Base-by-base conservation (phyloP, 2,797 vertebrate species). In the Rhyacichthys aspro region DNA sequence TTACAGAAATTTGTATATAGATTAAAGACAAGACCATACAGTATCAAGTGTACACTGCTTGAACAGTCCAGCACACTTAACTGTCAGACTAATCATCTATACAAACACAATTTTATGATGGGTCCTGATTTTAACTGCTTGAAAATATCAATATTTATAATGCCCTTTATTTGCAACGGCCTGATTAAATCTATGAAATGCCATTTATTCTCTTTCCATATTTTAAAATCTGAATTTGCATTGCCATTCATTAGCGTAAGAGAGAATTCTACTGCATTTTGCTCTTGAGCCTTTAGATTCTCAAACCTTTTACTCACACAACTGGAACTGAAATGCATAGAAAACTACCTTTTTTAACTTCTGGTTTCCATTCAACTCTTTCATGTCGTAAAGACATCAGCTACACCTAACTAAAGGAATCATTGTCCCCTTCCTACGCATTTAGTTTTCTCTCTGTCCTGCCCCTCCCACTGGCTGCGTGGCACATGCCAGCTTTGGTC, bases 401-500 rank as follows among this genome's bases (percentile, higher is more conserved):
- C 43, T 74, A 68, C 7, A 39, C 60, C 78, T 74, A 76, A 63
- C 76, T 65, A 46, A 37, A 60, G 67, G 67, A 65, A 1, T 59
- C 64, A 66, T 59, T 43, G 36, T 46, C 28, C 10, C 52, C 60
- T 59, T 60, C 58, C 59, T 67, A 58, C 50, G 37, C 62, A 38
- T 82, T 74, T 63, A 19, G 16, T 55, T 70, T 45, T 38, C 33
- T 41, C 48, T 43, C 36, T 12, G 0, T 42, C 61, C 67, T 39
- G 64, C 59, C 55, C 55, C 62, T 68, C 55, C 64, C 47, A 47
- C 46, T 14, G 34, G 53, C 70, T 55, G 62, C 34, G 77, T 87
- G 86, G 86, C 86, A 88, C 87, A 89, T 86, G 86, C 81, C 79
- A 84, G 79, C 79, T 84, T 89, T 86, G 62, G 76, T 66, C 66